These are phyloP conservation scores for Delia radicum DNA, from an alignment of 1,140 invertebrate genomes.

Conservation along the genomic window DNA sequence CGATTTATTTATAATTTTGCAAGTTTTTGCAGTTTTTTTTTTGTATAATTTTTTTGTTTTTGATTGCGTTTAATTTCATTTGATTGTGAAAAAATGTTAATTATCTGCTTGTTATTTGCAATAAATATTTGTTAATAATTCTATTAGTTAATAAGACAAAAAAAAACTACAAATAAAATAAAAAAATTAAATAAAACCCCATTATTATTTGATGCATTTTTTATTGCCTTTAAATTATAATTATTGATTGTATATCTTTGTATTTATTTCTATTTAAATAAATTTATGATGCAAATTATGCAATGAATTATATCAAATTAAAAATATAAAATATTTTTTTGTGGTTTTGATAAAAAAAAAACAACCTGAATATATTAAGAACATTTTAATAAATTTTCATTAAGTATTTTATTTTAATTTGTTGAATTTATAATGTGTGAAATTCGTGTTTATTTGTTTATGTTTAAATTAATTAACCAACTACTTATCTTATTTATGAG, in stretches of 20 bases:
- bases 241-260: neutral
- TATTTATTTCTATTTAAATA: neutral
- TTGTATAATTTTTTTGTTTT: neutral
- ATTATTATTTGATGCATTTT: neutral
- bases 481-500: no score
- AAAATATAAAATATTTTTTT: neutral
- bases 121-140: conserved; percentile 17
- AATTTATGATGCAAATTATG: neutral
- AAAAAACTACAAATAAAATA: neutral
- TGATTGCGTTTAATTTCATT: conserved; percentile 13
- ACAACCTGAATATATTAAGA: neutral
- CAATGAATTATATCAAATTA: neutral
- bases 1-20: neutral
- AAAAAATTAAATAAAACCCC: neutral
- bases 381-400: no score
- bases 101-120: neutral
- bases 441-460: no score
- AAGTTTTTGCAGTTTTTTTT: neutral
- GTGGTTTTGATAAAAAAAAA: neutral
- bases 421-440: no score
- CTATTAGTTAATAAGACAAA: neutral
- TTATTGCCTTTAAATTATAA: no score
- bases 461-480: no score
- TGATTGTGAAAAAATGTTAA: conserved; percentile 16
- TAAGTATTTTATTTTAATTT: no score